Evolutionary conservation across 2,888 invertebrate species (phyloP).

Genomic region (Agrochola macilenta): DNA sequence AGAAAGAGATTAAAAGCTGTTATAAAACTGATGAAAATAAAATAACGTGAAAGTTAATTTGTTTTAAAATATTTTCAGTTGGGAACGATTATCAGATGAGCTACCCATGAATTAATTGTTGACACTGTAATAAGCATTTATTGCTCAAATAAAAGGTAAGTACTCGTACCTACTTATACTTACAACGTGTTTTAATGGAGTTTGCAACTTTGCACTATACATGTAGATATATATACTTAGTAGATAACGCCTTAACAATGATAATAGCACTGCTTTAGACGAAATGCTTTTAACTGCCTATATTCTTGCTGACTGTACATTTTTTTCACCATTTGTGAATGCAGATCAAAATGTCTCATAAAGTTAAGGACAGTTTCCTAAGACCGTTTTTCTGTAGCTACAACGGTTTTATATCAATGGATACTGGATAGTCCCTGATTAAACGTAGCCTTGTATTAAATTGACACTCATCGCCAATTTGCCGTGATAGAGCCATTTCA

Average conservation of each 20-base stretch:
- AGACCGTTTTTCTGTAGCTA: too few species aligned
- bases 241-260: conserved; percentile 11
- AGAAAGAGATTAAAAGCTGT: background rate
- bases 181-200: background rate
- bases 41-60: background rate
- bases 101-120: background rate
- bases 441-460: background rate
- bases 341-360: too few species aligned
- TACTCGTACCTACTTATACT: background rate
- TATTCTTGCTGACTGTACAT: too few species aligned
- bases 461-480: background rate
- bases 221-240: background rate
- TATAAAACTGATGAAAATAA: background rate
- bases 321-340: too few species aligned
- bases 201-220: background rate
- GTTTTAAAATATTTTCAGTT: background rate
- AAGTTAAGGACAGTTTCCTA: too few species aligned
- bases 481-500: background rate
- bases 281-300: conserved; percentile 12
- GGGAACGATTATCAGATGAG: background rate
- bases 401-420: too few species aligned
- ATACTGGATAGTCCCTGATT: background rate
- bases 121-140: background rate
- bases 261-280: background rate
- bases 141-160: background rate